These are phyloP conservation scores for Nesogale talazaci DNA, from an alignment of 2,113 vertebrate species.

Conservation along the genomic window DNA sequence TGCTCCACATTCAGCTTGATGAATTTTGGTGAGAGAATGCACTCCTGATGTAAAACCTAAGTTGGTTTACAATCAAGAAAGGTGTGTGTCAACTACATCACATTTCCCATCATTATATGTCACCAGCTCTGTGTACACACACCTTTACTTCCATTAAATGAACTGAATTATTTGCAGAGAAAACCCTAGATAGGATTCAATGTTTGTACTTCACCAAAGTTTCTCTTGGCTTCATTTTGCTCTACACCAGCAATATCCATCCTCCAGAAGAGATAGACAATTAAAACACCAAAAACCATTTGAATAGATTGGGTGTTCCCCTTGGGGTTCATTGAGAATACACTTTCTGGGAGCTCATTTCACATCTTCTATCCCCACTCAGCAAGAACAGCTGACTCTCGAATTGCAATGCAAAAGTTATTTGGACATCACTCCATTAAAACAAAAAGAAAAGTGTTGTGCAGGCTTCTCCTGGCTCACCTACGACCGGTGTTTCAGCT, in stretches of 20 bases:
- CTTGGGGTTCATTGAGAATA: conserved; percentile 28
- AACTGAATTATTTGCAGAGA: background rate
- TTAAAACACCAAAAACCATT: conserved; percentile 8
- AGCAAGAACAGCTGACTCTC: conserved; percentile 9
- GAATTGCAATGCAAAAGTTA: conserved; percentile 54
- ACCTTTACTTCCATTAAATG: background rate
- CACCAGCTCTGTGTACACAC: background rate
- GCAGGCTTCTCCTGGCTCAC: background rate
- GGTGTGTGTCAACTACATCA: background rate
- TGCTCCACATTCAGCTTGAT: too few relatives aligned
- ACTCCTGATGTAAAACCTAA: too few relatives aligned
- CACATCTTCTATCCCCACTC: background rate
- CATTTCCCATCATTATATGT: background rate
- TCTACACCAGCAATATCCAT: background rate
- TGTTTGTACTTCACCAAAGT: background rate
- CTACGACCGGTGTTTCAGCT: background rate
- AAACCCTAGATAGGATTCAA: background rate
- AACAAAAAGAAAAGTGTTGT: background rate
- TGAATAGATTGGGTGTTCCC: background rate
- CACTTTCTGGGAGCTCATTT: background rate
- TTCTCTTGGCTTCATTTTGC: conserved; percentile 18
- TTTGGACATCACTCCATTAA: conserved; percentile 44
- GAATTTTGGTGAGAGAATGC: too few relatives aligned
- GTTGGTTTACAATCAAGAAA: too few relatives aligned
- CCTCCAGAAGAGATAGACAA: background rate